phyloP scores from a whole-genome alignment of 1,140 invertebrate genomes.

The Hyles euphorbiae region DNA sequence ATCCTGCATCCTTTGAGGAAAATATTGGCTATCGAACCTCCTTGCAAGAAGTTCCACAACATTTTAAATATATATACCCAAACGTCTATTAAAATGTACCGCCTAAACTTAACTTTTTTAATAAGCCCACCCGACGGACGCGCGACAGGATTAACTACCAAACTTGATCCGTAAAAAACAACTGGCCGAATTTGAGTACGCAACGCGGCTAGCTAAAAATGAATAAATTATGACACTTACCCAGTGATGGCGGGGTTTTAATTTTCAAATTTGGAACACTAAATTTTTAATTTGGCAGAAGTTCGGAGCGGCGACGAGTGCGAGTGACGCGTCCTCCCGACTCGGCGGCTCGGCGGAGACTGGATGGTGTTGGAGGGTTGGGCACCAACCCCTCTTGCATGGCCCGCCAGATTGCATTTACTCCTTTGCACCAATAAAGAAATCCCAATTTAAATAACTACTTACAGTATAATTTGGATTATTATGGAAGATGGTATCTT shows the following conservation, averaged over 20 bases:
- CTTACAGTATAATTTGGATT: too few relatives aligned
- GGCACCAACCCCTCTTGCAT: slow-evolving; percentile 24
- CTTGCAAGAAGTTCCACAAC: slow-evolving; percentile 7
- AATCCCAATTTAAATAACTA: slow-evolving; percentile 1
- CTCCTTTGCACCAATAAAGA: slow-evolving; percentile 27
- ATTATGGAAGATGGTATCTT: too few relatives aligned
- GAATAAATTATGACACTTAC: slow-evolving; percentile 15
- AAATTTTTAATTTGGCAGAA: slow-evolving; percentile 11
- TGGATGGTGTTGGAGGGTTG: slow-evolving; percentile 22
- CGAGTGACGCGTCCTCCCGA: slow-evolving; percentile 23
- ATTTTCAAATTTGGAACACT: slow-evolving; percentile 18
- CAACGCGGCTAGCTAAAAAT: slow-evolving; percentile 7
- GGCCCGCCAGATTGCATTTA: slow-evolving; percentile 31
- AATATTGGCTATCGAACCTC: background rate
- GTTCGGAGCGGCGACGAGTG: slow-evolving; percentile 7
- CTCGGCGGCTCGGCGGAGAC: slow-evolving; percentile 26
- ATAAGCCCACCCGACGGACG: slow-evolving; percentile 30
- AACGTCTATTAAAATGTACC: slow-evolving; percentile 33
- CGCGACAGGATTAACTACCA: slow-evolving; percentile 24
- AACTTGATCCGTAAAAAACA: slow-evolving; percentile 34
- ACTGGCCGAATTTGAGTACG: slow-evolving; percentile 19
- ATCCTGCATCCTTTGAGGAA: background rate
- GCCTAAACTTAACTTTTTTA: slow-evolving; percentile 43
- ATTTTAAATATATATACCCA: slow-evolving; percentile 28
- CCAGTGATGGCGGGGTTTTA: background rate